Conservation (phyloP, 2,113 vertebrate species). For the Etheostoma spectabile region DNA sequence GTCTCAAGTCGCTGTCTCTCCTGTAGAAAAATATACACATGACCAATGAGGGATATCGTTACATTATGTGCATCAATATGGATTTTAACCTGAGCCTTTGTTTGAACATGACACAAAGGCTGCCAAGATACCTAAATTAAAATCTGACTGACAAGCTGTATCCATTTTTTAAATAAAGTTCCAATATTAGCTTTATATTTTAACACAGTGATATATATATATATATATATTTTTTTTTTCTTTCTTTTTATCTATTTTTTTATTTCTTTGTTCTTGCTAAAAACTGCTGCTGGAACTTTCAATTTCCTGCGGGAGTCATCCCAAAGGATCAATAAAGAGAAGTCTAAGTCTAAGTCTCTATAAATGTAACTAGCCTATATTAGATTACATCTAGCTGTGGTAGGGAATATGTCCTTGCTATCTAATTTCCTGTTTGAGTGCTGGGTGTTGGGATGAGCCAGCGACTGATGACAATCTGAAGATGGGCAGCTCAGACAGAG, state of each 20-base stretch:
- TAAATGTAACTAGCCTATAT: neutral
- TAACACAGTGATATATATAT: neutral
- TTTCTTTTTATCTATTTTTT: too few species aligned
- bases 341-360: too few species aligned
- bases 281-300: too few species aligned
- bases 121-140: neutral
- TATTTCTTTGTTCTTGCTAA: too few species aligned
- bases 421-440: conserved; percentile 2
- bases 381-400: neutral
- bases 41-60: neutral
- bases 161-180: neutral
- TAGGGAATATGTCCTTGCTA: neutral
- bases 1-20: conserved; percentile 96
- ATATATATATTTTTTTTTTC: too few species aligned
- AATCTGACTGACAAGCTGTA: neutral
- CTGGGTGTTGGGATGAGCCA: neutral
- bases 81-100: too few species aligned
- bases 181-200: neutral
- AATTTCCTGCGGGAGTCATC: too few species aligned
- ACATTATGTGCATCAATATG: neutral
- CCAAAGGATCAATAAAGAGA: too few species aligned
- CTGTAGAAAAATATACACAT: conserved; percentile 55
- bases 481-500: neutral
- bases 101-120: neutral
- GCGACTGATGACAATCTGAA: conserved; percentile 2